Evolutionary conservation across 2,888 invertebrate species (phyloP).

Genomic region (Mayetiola destructor): DNA sequence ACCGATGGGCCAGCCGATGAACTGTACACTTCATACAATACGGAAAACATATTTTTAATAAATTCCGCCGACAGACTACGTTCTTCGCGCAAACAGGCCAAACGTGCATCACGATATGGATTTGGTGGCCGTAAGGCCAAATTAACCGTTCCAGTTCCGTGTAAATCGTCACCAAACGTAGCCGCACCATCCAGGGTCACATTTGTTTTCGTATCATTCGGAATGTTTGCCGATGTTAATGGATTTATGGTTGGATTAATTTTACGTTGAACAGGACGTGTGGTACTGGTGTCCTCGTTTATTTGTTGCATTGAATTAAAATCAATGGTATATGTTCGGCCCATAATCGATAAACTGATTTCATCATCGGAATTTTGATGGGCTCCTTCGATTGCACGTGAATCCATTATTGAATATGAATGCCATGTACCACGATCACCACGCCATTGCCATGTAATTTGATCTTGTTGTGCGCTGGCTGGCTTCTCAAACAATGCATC

Average conservation of each 20-base stretch:
- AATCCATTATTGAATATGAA: conserved; percentile 84
- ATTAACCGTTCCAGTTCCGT: conserved; percentile 17
- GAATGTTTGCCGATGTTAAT: background rate
- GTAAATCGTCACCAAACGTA: background rate
- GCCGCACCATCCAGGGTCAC: background rate
- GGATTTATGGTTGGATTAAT: conserved; percentile 45
- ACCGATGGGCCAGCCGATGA: conserved; percentile 96
- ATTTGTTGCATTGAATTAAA: conserved; percentile 96
- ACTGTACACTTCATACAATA: conserved; percentile 95
- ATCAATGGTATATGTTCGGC: conserved; percentile 90
- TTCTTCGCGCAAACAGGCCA: conserved; percentile 54
- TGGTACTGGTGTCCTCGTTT: conserved; percentile 93
- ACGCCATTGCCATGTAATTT: conserved; percentile 93
- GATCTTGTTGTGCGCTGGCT: conserved; percentile 50
- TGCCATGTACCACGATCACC: conserved; percentile 90
- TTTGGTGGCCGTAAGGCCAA: conserved; percentile 18
- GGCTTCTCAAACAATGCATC: conserved; percentile 74
- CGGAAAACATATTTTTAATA: conserved; percentile 73
- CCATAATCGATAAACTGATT: conserved; percentile 79
- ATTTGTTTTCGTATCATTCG: background rate
- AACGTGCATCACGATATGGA: conserved; percentile 43
- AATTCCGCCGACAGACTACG: conserved; percentile 53
- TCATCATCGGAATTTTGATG: conserved; percentile 91
- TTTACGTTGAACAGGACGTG: conserved; percentile 77
- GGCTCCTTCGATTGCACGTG: conserved; percentile 87